Evolutionary conservation across 2,113 vertebrate genomes (phyloP).

Genomic region (Tychaedon coryphoeus): DNA sequence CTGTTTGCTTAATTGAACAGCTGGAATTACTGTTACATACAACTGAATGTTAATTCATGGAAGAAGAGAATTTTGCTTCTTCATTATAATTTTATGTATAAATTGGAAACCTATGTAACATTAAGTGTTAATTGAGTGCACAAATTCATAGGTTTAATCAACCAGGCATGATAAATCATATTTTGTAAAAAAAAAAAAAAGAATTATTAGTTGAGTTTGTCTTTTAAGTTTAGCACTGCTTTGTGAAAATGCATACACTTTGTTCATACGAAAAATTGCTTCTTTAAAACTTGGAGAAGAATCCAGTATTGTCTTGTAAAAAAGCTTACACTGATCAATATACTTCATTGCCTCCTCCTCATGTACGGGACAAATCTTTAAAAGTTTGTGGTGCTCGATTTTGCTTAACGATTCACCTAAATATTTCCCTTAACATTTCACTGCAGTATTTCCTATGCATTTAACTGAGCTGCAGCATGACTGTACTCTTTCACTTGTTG

Average conservation of each 20-base stretch:
- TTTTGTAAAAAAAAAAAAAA: background rate
- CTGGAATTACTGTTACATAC: conserved; percentile 79
- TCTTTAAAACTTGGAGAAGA: background rate
- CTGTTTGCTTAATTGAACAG: conserved; percentile 82
- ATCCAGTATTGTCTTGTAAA: background rate
- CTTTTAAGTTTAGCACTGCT: background rate
- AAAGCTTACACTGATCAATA: background rate
- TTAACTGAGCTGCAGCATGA: background rate
- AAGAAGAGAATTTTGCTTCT: conserved; percentile 60
- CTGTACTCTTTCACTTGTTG: background rate
- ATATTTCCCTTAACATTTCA: background rate
- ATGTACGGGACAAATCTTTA: background rate
- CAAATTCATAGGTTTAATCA: conserved; percentile 50
- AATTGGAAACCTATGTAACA: conserved; percentile 66
- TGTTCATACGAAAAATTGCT: background rate
- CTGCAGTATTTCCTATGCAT: background rate
- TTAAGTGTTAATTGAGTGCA: conserved; percentile 47
- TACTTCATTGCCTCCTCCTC: background rate
- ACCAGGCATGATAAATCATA: background rate
- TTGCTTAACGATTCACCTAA: background rate
- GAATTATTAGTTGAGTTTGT: background rate
- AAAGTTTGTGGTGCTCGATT: background rate
- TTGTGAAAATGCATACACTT: background rate
- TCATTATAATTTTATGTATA: conserved; percentile 70
- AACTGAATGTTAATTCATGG: conserved; percentile 78